Conservation (phyloP, 2,797 vertebrate species). For the Sebastes jordani region DNA sequence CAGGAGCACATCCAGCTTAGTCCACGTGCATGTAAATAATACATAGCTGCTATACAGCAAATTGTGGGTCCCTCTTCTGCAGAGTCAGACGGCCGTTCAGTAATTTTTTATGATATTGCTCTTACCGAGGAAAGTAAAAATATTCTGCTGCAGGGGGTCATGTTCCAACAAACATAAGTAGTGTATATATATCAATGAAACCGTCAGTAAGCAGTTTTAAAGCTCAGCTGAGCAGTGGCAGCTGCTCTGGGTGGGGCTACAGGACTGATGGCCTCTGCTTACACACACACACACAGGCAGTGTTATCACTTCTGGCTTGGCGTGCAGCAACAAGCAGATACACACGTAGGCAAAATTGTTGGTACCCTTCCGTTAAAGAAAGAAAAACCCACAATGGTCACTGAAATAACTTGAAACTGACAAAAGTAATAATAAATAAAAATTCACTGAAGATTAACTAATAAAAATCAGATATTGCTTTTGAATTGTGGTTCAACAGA, state of each 20-base stretch:
- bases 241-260: not conserved
- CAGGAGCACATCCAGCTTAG: not conserved
- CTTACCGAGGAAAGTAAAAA: conserved; percentile 1
- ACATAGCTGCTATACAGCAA: conserved; percentile 1
- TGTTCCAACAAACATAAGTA: not conserved
- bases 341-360: no score
- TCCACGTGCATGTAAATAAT: conserved; percentile 22
- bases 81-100: not conserved
- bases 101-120: conserved; percentile 15
- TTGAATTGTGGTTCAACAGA: no score
- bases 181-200: not conserved
- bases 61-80: not conserved
- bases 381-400: no score
- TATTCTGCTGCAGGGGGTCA: not conserved
- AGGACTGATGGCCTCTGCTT: not conserved
- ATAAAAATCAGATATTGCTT: no score
- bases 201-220: not conserved
- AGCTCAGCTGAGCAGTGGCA: not conserved
- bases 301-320: not conserved
- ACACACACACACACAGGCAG: not conserved
- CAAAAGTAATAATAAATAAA: no score
- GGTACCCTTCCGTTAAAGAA: no score
- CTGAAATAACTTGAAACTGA: no score
- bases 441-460: no score
- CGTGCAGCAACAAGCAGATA: not conserved